Conservation (phyloP, 2,888 invertebrate species). For the Caradrina kadenii region DNA sequence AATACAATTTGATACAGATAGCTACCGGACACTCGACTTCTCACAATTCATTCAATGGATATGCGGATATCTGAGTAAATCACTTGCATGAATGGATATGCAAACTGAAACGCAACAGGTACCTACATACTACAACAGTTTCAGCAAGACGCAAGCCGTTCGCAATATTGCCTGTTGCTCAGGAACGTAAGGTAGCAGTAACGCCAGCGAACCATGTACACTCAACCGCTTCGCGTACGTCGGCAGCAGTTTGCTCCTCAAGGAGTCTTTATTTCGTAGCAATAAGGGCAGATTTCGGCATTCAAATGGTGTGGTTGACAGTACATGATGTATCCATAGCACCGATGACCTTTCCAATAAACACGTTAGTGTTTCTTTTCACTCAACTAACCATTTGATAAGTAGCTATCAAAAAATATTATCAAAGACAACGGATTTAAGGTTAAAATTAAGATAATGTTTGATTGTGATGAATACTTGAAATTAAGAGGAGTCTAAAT, state of each 20-base stretch:
- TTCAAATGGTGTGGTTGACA: neutral
- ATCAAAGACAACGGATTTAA: no score
- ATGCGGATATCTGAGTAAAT: neutral
- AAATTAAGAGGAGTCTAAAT: neutral
- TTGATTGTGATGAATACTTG: no score
- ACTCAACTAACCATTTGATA: slow-evolving; percentile 29
- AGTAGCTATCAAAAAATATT: neutral
- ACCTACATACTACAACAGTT: neutral
- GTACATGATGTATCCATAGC: neutral
- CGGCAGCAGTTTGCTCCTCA: neutral
- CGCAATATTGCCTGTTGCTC: slow-evolving; percentile 39
- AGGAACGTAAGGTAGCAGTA: slow-evolving; percentile 14
- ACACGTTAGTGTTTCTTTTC: slow-evolving; percentile 12
- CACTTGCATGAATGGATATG: slow-evolving; percentile 33
- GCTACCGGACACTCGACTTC: neutral
- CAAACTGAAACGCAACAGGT: slow-evolving; percentile 44
- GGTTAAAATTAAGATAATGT: no score
- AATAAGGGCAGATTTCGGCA: neutral
- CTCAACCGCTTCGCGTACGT: neutral
- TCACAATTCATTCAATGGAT: slow-evolving; percentile 3
- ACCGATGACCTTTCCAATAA: slow-evolving; percentile 34
- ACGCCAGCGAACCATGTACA: neutral
- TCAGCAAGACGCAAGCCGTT: slow-evolving; percentile 20
- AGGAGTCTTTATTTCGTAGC: neutral
- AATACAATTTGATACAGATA: neutral